phyloP scores from a whole-genome alignment of 2,113 vertebrate species.

The Ophthalmolycus amberensis region DNA sequence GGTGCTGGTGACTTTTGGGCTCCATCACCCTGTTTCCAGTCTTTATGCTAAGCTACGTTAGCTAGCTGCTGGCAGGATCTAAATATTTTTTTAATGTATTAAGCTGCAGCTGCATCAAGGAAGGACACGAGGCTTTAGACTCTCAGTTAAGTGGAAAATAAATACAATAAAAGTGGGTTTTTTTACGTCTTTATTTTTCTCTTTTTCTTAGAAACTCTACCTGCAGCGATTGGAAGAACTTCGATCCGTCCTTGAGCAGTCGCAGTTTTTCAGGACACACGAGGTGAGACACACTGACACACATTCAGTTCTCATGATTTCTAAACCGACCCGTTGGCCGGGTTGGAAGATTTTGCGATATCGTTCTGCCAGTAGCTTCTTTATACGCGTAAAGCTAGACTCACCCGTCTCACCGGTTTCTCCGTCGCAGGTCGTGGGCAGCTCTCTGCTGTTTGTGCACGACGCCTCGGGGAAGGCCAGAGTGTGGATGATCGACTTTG shows the following conservation, averaged over 20 bases:
- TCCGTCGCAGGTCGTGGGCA: slow-evolving; percentile 88
- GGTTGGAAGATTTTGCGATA: not conserved
- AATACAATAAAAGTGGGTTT: not conserved
- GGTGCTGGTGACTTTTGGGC: not conserved
- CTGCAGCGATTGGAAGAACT: slow-evolving; percentile 85
- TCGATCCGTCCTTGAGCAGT: slow-evolving; percentile 84
- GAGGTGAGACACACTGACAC: slow-evolving; percentile 82
- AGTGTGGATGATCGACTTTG: slow-evolving; percentile 96
- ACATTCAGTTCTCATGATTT: not conserved
- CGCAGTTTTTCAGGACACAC: slow-evolving; percentile 88
- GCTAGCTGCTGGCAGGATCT: not conserved
- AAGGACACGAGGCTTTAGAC: not conserved
- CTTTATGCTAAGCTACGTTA: not conserved
- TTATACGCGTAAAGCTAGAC: not conserved
- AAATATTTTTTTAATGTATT: not conserved
- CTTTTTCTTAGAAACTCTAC: slow-evolving; percentile 83
- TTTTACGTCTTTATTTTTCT: not conserved
- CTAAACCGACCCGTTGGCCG: slow-evolving; percentile 28
- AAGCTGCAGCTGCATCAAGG: not conserved
- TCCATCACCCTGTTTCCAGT: not conserved
- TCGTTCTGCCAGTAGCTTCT: not conserved
- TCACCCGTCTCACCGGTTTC: slow-evolving; percentile 25
- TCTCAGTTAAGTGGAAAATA: not conserved
- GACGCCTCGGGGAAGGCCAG: slow-evolving; percentile 86
- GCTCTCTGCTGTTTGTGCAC: slow-evolving; percentile 92